phyloP scores from a whole-genome alignment of 2,113 vertebrate species.

The Murina feae region DNA sequence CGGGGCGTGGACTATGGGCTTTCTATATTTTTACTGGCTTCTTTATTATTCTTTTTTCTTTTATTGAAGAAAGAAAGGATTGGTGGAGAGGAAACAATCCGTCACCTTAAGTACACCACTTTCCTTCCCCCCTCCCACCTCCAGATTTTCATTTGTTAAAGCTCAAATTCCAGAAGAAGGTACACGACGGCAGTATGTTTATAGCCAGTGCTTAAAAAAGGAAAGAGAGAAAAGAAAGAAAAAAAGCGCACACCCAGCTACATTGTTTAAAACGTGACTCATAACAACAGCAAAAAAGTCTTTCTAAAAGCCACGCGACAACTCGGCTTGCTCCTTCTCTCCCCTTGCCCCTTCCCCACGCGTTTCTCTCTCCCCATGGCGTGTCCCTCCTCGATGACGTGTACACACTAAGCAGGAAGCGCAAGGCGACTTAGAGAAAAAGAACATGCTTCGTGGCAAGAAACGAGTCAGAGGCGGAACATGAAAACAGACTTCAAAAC shows the following conservation, averaged over 20 bases:
- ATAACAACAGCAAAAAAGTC: not conserved
- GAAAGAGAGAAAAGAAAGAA: not conserved
- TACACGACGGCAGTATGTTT: conserved; percentile 31
- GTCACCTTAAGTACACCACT: conserved; percentile 73
- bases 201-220: conserved; percentile 27
- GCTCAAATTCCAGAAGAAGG: conserved; percentile 50
- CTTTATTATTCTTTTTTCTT: conserved; percentile 61
- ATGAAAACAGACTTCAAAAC: conserved; percentile 43
- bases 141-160: conserved; percentile 66
- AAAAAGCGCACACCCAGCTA: not conserved
- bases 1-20: conserved; percentile 47
- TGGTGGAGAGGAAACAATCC: conserved; percentile 69
- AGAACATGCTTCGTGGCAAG: not conserved
- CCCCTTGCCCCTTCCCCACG: not conserved
- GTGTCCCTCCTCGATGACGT: not conserved
- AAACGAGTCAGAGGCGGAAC: conserved; percentile 18
- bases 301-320: not conserved
- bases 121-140: conserved; percentile 24
- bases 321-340: not conserved
- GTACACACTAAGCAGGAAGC: not conserved
- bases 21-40: conserved; percentile 73
- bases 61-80: conserved; percentile 61
- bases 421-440: not conserved
- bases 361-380: not conserved
- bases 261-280: conserved; percentile 62